Evolutionary conservation across 2,113 vertebrate genomes (phyloP).

Genomic region (Triplophysa rosa): DNA sequence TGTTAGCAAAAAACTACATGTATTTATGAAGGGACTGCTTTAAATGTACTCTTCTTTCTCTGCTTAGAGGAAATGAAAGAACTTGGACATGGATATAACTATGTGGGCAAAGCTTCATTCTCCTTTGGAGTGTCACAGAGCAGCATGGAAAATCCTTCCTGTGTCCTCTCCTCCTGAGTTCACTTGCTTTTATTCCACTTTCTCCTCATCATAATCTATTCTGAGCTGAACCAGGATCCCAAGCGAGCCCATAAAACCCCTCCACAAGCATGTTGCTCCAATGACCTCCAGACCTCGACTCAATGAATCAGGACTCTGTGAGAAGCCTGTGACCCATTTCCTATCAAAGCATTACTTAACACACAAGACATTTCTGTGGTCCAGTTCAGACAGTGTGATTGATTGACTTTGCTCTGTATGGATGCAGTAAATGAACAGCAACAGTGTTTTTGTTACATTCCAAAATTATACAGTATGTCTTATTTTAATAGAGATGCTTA

Average conservation of each 20-base stretch:
- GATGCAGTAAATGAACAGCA: constrained; percentile 50
- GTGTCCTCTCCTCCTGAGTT: constrained; percentile 14
- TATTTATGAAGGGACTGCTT: constrained; percentile 5
- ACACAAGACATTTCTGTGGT: constrained; percentile 33
- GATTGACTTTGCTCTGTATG: constrained; percentile 24
- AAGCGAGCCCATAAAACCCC: constrained; percentile 26
- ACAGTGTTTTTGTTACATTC: constrained; percentile 2
- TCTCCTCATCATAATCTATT: constrained; percentile 16
- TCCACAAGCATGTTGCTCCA: constrained; percentile 6
- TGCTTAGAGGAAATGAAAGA: constrained; percentile 3
- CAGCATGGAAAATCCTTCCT: constrained; percentile 57
- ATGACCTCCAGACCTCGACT: constrained; percentile 18
- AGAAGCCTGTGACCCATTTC: constrained; percentile 8
- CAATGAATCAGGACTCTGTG: constrained; percentile 31
- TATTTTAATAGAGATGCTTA: neutral
- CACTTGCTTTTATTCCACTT: constrained; percentile 35
- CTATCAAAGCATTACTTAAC: neutral
- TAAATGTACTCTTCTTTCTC: neutral
- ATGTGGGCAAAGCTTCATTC: constrained; percentile 46
- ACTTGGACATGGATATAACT: constrained; percentile 16
- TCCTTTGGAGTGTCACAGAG: constrained; percentile 45
- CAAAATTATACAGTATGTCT: neutral
- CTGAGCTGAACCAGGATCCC: constrained; percentile 27
- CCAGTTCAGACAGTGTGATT: neutral
- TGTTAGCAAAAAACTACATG: neutral